A percentile compares a stretch with the other conserved stretches of the same genome.
phyloP scores from a whole-genome alignment of 2,113 vertebrate genomes.

The Platysteira castanea region DNA sequence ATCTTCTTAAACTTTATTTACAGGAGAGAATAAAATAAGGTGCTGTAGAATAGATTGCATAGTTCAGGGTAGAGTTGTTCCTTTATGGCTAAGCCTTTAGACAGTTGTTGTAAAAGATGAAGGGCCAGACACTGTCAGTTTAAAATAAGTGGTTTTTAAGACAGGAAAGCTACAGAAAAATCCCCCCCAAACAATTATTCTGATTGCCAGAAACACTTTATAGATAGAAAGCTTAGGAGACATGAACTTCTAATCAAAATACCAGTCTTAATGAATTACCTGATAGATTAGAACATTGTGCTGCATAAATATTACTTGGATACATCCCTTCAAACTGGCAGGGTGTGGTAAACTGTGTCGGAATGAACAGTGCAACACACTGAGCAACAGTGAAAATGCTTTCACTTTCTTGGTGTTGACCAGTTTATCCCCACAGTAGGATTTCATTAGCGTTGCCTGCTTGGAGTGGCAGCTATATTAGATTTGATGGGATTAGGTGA shows the following conservation, averaged over 20 bases:
- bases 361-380: not conserved
- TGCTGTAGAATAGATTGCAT: not conserved
- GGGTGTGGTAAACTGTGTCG: not conserved
- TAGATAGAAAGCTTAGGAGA: not conserved
- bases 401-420: not conserved
- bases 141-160: not conserved
- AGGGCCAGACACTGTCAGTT: not conserved
- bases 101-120: not conserved
- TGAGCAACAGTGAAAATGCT: not conserved
- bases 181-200: not conserved
- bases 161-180: not conserved
- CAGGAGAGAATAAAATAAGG: not conserved
- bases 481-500: not conserved
- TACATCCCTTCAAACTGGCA: fast-evolving
- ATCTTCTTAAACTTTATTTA: not conserved
- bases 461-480: not conserved
- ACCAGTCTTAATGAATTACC: not conserved
- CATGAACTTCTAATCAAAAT: not conserved
- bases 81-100: not conserved
- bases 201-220: not conserved
- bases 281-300: not conserved
- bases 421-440: not conserved
- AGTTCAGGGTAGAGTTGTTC: not conserved
- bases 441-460: not conserved
- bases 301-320: not conserved